Base-by-base conservation (phyloP, 2,113 vertebrate species). In the Tenebrosternarchus preto region DNA sequence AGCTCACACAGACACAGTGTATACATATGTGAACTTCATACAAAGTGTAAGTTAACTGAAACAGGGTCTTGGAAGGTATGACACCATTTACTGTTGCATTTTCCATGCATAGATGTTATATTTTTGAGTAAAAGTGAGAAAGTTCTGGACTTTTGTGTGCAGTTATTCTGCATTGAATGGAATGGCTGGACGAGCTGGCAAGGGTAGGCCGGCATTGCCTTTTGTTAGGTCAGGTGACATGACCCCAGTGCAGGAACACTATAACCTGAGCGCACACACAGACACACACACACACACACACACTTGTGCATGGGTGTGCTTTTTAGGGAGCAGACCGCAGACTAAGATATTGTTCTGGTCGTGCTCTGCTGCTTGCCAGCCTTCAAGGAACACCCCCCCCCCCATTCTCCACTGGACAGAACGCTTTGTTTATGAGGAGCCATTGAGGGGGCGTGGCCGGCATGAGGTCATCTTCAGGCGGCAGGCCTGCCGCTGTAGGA, bases 401-500 rank as follows among this genome's bases (percentile, higher is more conserved):
- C 53, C 77, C 56, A 69, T 9, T 46, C 80, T 67, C 56, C n/a
- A 39, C 27, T 77, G 46, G 67, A 59, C 77, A 70, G 72, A 80
- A 80, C 27, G 22, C 77, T 82, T 84, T 82, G 82, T 81, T 60
- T 29, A 24, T 33, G 39, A 67, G 73, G 70, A 64, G 66, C 78
- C 83, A 78, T 78, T 80, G 19, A 66, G 17, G 43, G 22, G 53
- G 16, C 25, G 22, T 59, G 55, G 39, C 43, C 15, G 78, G 55
- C 70, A 53, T 84, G 63, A 83, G 78, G 80, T 84, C 80, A 82
- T 71, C 64, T 70, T 66, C 50, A 78, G 75, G 80, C 74, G 5
- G 66, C 83, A 73, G 66, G 83, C 43, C 76, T 75, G 79, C 82
- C 82, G 80, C 79, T 74, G 76, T 46, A 1, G 43, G 72, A 46